A percentile compares a stretch with the other conserved stretches of the same genome.
Evolutionary conservation across 2,888 invertebrate species (phyloP).

Genomic region (Zygogramma bicolorata): DNA sequence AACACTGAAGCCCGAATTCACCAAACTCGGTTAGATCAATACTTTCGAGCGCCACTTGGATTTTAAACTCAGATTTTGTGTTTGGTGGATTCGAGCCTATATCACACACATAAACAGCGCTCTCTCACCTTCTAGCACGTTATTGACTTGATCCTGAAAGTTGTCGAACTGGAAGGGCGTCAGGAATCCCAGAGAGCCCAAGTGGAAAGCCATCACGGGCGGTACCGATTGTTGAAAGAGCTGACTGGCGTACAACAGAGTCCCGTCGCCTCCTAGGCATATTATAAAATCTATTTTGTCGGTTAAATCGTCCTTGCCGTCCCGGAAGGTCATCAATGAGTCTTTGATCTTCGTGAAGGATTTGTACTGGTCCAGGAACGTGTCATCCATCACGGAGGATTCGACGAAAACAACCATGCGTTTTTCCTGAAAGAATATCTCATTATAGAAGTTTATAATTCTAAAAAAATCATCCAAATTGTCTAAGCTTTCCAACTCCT

Average conservation of each 20-base stretch:
- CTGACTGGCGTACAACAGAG: constrained; percentile 92
- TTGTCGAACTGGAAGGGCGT: constrained; percentile 96
- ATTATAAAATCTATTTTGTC: constrained; percentile 98
- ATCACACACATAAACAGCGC: too few species aligned
- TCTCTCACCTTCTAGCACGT: constrained; percentile 91
- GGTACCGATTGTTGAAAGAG: constrained; percentile 97
- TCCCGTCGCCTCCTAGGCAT: constrained; percentile 97
- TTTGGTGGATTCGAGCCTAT: too few species aligned
- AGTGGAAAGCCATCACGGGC: constrained; percentile 97
- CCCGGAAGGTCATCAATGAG: constrained; percentile 87
- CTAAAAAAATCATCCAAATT: too few species aligned
- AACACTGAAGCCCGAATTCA: too few species aligned
- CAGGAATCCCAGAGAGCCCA: constrained; percentile 95
- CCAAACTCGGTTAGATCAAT: too few species aligned
- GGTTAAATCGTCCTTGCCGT: constrained; percentile 93
- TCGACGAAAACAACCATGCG: constrained; percentile 97
- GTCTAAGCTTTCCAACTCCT: too few species aligned
- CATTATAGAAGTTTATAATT: too few species aligned
- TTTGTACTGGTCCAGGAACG: constrained; percentile 78
- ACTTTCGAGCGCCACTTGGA: too few species aligned
- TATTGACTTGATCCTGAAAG: constrained; percentile 93
- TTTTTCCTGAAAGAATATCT: constrained; percentile 79
- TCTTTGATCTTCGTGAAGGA: constrained; percentile 84
- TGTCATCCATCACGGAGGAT: constrained; percentile 89
- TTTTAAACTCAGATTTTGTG: too few species aligned